phyloP scores from a whole-genome alignment of 2,888 invertebrate genomes.

The Seladonia tumulorum region DNA sequence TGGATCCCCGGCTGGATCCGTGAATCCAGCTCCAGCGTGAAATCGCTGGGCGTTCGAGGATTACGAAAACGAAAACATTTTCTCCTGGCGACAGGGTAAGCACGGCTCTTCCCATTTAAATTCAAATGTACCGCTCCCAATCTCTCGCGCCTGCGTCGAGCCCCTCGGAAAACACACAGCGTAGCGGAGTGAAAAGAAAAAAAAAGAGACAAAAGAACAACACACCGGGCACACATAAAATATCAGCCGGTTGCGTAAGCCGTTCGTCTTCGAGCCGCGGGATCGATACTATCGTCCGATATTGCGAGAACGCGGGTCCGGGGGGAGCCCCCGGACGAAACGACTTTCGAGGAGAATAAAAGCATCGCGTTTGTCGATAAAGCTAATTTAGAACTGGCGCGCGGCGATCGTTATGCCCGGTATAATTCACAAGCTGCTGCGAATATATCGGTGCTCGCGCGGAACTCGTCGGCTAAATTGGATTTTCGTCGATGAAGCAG shows the following conservation, averaged over 20 bases:
- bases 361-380: constrained; percentile 61
- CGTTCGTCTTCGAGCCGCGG: constrained; percentile 39
- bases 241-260: constrained; percentile 38
- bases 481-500: constrained; percentile 52
- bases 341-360: constrained; percentile 61
- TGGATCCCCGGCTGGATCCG: too few species aligned
- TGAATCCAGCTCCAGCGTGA: too few species aligned
- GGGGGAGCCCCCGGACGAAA: constrained; percentile 33
- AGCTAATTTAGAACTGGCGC: constrained; percentile 55
- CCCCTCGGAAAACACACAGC: background rate
- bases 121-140: background rate
- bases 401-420: constrained; percentile 53
- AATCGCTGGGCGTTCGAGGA: background rate
- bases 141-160: background rate
- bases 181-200: background rate
- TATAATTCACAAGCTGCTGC: constrained; percentile 63
- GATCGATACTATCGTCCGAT: constrained; percentile 50
- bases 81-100: background rate
- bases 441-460: constrained; percentile 42
- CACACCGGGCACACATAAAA: constrained; percentile 34
- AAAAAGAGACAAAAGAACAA: background rate
- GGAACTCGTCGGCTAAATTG: constrained; percentile 62
- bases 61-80: background rate
- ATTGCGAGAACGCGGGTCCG: constrained; percentile 34
- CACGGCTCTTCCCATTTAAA: background rate